These are phyloP conservation scores for Tinamus major DNA, from an alignment of 2,797 vertebrate genomes.

Conservation along the genomic window DNA sequence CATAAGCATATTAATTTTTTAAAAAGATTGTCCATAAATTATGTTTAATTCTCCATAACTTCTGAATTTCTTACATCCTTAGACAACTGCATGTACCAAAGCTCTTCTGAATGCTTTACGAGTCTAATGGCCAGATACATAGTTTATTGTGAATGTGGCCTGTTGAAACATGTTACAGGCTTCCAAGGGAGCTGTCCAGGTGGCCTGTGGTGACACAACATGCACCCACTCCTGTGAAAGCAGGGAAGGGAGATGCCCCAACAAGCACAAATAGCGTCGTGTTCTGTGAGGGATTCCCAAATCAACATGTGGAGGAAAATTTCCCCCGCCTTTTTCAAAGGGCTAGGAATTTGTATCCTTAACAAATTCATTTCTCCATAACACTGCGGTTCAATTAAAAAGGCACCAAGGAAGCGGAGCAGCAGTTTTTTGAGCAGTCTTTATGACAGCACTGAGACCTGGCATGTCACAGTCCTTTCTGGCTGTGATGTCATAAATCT, in stretches of 20 bases:
- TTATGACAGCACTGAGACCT: background rate
- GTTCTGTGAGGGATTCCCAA: background rate
- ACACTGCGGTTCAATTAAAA: background rate
- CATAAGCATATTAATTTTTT: background rate
- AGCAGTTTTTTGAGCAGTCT: background rate
- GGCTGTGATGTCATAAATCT: background rate
- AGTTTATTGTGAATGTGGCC: background rate
- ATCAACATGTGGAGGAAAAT: background rate
- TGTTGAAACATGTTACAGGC: background rate
- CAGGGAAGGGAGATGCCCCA: background rate
- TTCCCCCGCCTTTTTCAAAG: background rate
- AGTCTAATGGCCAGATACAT: background rate
- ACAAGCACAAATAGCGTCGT: background rate
- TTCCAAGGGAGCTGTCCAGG: background rate
- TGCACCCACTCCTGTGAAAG: background rate
- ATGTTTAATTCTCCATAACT: background rate
- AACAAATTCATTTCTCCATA: background rate
- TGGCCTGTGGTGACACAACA: slow-evolving; percentile 8
- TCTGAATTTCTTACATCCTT: background rate
- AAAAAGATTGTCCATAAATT: background rate
- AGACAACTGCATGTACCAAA: background rate
- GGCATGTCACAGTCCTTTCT: background rate
- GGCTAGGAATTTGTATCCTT: background rate
- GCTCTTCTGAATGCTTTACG: background rate
- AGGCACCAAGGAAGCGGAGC: background rate